Conservation (phyloP, 2,797 vertebrate genomes). For the Okamejei kenojei region DNA sequence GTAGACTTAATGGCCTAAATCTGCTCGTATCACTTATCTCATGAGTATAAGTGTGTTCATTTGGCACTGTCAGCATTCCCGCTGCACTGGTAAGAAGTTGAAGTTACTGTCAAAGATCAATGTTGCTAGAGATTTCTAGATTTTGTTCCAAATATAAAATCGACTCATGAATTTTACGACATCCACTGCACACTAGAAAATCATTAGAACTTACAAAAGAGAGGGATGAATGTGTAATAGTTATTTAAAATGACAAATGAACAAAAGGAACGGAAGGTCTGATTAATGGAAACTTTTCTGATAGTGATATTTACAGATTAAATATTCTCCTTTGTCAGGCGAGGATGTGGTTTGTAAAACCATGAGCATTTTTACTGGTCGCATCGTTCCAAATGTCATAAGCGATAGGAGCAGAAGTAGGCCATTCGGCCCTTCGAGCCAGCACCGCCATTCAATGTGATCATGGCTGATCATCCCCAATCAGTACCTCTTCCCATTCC, state of each 20-base stretch:
- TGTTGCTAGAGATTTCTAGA: neutral
- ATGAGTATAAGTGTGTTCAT: too few relatives aligned
- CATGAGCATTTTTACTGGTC: neutral
- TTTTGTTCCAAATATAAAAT: neutral
- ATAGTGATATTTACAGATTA: neutral
- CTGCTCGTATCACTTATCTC: too few relatives aligned
- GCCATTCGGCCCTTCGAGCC: too few relatives aligned
- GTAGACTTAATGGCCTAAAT: too few relatives aligned
- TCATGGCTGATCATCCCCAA: too few relatives aligned
- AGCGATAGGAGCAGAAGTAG: too few relatives aligned
- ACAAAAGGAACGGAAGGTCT: neutral
- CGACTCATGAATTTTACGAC: neutral
- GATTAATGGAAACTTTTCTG: neutral
- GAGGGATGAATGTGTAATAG: neutral
- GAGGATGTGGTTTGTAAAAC: too few relatives aligned
- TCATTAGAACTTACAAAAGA: neutral
- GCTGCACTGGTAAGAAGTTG: too few relatives aligned
- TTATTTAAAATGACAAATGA: slow-evolving; percentile 5
- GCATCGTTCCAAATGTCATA: too few relatives aligned
- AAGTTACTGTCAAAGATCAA: neutral
- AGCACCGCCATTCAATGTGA: too few relatives aligned
- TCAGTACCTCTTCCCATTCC: too few relatives aligned
- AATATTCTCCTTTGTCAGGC: neutral
- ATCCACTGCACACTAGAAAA: neutral
- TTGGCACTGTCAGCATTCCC: too few relatives aligned